Evolutionary conservation across 2,888 invertebrate genomes (phyloP).

Genomic region (Drosophila rubida): DNA sequence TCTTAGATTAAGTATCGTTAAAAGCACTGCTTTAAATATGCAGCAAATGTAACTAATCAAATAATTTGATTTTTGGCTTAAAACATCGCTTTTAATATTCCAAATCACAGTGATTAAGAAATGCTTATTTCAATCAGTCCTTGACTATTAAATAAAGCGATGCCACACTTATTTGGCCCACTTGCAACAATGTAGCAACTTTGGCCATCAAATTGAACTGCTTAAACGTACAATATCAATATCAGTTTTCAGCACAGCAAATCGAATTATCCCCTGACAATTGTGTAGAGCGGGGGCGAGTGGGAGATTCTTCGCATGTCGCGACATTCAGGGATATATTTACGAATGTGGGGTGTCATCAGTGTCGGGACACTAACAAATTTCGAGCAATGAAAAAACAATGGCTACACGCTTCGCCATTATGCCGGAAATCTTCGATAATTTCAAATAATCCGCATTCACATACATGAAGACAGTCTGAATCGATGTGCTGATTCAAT

Average conservation of each 20-base stretch:
- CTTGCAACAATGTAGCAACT: constrained; percentile 18
- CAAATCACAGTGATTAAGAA: background rate
- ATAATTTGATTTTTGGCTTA: background rate
- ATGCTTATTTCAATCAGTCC: background rate
- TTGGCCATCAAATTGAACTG: constrained; percentile 26
- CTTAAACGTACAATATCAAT: constrained; percentile 17
- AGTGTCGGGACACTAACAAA: constrained; percentile 55
- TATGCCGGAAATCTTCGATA: constrained; percentile 77
- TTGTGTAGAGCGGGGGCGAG: constrained; percentile 21
- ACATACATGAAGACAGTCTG: constrained; percentile 18
- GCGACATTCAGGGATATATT: constrained; percentile 39
- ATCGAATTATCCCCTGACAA: constrained; percentile 43
- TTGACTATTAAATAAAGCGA: background rate
- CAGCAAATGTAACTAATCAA: too few relatives aligned
- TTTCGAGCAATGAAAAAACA: constrained; percentile 66
- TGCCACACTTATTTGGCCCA: background rate
- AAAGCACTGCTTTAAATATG: background rate
- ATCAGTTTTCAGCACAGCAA: constrained; percentile 31
- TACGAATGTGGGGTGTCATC: constrained; percentile 48
- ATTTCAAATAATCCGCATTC: constrained; percentile 70
- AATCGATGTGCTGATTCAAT: constrained; percentile 47
- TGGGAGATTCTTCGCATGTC: constrained; percentile 27
- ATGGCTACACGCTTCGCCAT: constrained; percentile 70
- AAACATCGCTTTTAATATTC: too few relatives aligned
- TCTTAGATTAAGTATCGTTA: background rate